Percentiles rank a stretch among this genome's conserved stretches.
These are phyloP conservation scores for Gobius niger DNA, from an alignment of 2,113 vertebrate genomes.

Conservation along the genomic window DNA sequence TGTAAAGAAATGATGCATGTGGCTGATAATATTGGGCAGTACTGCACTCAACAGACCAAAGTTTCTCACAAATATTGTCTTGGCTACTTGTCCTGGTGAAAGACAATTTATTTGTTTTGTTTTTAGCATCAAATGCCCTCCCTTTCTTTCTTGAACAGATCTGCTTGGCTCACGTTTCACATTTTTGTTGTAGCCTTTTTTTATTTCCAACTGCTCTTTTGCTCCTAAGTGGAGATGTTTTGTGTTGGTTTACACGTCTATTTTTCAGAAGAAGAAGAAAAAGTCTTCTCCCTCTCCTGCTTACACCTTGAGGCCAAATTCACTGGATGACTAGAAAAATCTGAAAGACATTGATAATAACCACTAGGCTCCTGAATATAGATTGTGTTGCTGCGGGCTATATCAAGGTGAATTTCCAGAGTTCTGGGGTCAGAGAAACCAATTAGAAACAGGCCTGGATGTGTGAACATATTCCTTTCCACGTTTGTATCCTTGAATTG, in stretches of 20 bases:
- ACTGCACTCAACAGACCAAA: too few relatives aligned
- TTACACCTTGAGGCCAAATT: constrained; percentile 31
- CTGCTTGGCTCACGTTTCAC: too few relatives aligned
- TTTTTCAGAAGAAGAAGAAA: neutral
- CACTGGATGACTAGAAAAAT: constrained; percentile 28
- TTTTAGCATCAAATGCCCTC: too few relatives aligned
- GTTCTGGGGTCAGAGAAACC: constrained; percentile 9
- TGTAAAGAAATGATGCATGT: too few relatives aligned
- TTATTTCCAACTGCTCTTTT: neutral
- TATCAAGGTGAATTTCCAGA: constrained; percentile 19
- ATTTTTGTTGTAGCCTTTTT: neutral
- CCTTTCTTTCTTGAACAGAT: too few relatives aligned
- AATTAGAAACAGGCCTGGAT: constrained; percentile 8
- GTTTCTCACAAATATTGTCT: too few relatives aligned
- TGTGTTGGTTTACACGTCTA: neutral
- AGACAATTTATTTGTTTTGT: too few relatives aligned
- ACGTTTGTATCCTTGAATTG: neutral
- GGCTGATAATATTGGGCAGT: too few relatives aligned
- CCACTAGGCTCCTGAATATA: constrained; percentile 16
- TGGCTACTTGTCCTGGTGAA: too few relatives aligned
- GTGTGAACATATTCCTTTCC: neutral
- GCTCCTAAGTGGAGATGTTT: neutral
- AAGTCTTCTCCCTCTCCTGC: neutral
- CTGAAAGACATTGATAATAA: constrained; percentile 16
- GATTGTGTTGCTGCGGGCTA: constrained; percentile 25